Percentiles rank a stretch among this genome's conserved stretches.
Conservation (phyloP, 2,797 vertebrate genomes). For the Poeciliopsis presidionis region DNA sequence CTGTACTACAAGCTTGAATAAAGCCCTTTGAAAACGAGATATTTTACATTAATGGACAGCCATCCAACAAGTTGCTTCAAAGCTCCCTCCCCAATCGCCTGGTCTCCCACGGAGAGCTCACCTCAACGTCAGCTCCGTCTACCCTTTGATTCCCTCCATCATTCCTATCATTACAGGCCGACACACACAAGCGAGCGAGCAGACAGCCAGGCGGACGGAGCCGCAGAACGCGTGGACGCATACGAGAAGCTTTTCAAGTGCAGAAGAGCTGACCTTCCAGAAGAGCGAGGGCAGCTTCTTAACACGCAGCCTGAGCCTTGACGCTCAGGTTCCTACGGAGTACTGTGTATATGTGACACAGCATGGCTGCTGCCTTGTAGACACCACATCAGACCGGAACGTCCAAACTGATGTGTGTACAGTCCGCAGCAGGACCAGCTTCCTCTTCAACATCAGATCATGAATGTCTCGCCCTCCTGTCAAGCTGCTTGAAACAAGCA, state of each 20-base stretch:
- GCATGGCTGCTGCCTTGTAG: conserved; percentile 65
- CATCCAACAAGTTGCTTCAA: conserved; percentile 86
- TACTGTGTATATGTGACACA: conserved; percentile 63
- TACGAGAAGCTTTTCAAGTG: conserved; percentile 74
- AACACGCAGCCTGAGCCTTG: conserved; percentile 65
- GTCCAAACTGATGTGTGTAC: conserved; percentile 61
- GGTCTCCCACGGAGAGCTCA: conserved; percentile 77
- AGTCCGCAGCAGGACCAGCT: conserved; percentile 53
- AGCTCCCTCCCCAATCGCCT: conserved; percentile 80
- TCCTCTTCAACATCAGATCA: conserved; percentile 62
- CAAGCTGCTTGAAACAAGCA: conserved; percentile 54
- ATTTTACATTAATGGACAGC: conserved; percentile 86
- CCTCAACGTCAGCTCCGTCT: conserved; percentile 72
- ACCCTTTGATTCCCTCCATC: conserved; percentile 83
- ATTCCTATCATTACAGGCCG: conserved; percentile 83
- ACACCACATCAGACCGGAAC: conserved; percentile 63
- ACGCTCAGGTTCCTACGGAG: conserved; percentile 65
- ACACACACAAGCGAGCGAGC: conserved; percentile 75
- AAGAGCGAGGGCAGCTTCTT: conserved; percentile 72
- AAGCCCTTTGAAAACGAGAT: conserved; percentile 82
- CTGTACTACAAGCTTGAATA: conserved; percentile 77
- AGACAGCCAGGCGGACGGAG: conserved; percentile 50
- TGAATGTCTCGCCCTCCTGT: conserved; percentile 33
- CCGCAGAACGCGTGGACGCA: conserved; percentile 64
- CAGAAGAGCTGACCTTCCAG: conserved; percentile 69